These are phyloP conservation scores for Mesitornis unicolor DNA, from an alignment of 2,113 vertebrate species.

Conservation along the genomic window DNA sequence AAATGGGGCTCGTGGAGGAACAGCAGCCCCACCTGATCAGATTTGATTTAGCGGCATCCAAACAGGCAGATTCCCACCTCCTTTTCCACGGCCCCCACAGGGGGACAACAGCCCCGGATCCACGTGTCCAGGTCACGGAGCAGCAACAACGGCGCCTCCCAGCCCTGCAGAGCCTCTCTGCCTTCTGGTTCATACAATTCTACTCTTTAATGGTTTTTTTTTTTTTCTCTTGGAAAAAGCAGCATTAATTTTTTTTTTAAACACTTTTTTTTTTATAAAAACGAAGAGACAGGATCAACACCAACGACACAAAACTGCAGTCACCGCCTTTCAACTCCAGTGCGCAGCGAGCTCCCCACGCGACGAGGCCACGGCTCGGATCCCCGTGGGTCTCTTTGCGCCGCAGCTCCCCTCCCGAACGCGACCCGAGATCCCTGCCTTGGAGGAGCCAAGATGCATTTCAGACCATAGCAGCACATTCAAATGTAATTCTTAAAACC, in stretches of 20 bases:
- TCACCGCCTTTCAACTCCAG: slow-evolving; percentile 5
- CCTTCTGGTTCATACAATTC: not conserved
- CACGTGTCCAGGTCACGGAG: not conserved
- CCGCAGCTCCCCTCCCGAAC: not conserved
- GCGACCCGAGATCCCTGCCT: not conserved
- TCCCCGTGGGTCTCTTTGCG: rapidly evolving
- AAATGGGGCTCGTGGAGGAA: not conserved
- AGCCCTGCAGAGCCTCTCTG: not conserved
- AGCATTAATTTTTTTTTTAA: slow-evolving; percentile 3
- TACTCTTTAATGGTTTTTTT: not conserved
- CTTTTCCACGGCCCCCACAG: not conserved
- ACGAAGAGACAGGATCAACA: slow-evolving; percentile 20
- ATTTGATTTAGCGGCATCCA: not conserved
- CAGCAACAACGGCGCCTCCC: not conserved
- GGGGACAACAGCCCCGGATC: not conserved
- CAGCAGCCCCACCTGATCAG: not conserved
- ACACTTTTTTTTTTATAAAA: not conserved
- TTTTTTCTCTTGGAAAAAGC: slow-evolving; percentile 22
- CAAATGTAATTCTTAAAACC: not conserved
- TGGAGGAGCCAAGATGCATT: not conserved
- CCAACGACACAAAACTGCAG: not conserved
- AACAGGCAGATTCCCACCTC: not conserved
- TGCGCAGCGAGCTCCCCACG: not conserved
- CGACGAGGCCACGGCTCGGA: not conserved
- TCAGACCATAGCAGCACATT: slow-evolving; percentile 65